Evolutionary conservation across 2,797 vertebrate genomes (phyloP), one percentile per base, ranked within the genome.

Genomic region (Selene dorsalis): DNA sequence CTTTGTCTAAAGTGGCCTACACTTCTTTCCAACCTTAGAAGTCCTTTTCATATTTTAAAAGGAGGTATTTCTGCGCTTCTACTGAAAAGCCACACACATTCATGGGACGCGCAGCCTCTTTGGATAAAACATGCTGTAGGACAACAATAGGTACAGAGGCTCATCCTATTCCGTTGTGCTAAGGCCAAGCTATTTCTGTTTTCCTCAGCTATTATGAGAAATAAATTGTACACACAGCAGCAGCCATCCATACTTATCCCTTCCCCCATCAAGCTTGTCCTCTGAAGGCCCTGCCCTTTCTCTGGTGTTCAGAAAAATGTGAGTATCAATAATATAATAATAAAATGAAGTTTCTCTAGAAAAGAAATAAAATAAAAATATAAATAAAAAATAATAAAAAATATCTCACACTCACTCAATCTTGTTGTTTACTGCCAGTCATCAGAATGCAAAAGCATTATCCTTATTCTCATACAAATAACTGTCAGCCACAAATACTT

Each of bases 131-230:
- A 77, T 50, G 75, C 67, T 58, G 47, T 39, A 63, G 14, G 47
- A 73, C 39, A 80, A 65, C 52, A 63, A 45, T 68, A 69, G 72
- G 61, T 70, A 67, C 30, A 17, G 45, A 2, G 10, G 55, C 61
- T 79, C 47, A 63, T 75, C 35, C 39, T 77, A 64, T 77, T 64
- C 59, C 72, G 47, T 38, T 78, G 64, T 69, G 22, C 72, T 73
- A 53, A 74, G 47, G 68, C 61, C n/a, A 79, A 63, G 61, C 79
- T 80, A 77, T 81, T 87, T 82, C 35, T 83, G 74, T 77, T 78
- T 68, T 61, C n/a, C 43, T 78, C 4, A 17, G 63, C 60, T 69
- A 71, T 77, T 73, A 78, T 53, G 26, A 79, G 65, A 39, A 73
- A 76, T 69, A 22, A 18, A 73, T 50, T 58, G 60, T 70, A 68